phyloP scores from a whole-genome alignment of 2,113 vertebrate genomes.

The Leucoraja erinaceus region DNA sequence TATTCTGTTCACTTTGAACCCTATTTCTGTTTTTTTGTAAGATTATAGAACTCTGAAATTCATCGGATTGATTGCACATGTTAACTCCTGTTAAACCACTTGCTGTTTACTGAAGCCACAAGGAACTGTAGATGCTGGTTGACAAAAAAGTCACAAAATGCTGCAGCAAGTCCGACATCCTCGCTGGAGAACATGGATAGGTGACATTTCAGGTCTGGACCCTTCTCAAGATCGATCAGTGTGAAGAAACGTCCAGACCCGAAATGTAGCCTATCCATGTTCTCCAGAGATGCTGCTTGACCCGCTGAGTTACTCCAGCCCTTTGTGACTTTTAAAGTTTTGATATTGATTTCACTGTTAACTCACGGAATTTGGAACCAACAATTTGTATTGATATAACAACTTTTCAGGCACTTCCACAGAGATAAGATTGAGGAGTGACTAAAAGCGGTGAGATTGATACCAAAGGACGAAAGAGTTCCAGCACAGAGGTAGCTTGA shows the following conservation, averaged over 20 bases:
- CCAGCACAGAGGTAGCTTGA: not conserved
- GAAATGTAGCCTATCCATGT: too few species aligned
- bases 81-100: not conserved
- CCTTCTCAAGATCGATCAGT: too few species aligned
- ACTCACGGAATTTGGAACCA: not conserved
- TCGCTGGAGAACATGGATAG: too few species aligned
- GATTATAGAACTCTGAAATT: not conserved
- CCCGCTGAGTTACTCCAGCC: too few species aligned
- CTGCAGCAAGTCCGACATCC: too few species aligned
- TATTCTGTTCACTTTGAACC: not conserved
- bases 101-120: not conserved
- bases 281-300: too few species aligned
- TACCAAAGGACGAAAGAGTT: not conserved
- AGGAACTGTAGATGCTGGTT: too few species aligned
- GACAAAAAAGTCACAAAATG: too few species aligned
- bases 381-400: not conserved
- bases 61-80: not conserved
- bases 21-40: not conserved
- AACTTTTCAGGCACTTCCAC: not conserved
- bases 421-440: not conserved
- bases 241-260: too few species aligned
- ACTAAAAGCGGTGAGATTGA: not conserved
- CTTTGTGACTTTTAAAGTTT: too few species aligned
- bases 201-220: too few species aligned
- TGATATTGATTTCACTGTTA: not conserved